These are phyloP conservation scores for Eremobia ochroleuca DNA, from an alignment of 2,888 invertebrate genomes.

Conservation along the genomic window DNA sequence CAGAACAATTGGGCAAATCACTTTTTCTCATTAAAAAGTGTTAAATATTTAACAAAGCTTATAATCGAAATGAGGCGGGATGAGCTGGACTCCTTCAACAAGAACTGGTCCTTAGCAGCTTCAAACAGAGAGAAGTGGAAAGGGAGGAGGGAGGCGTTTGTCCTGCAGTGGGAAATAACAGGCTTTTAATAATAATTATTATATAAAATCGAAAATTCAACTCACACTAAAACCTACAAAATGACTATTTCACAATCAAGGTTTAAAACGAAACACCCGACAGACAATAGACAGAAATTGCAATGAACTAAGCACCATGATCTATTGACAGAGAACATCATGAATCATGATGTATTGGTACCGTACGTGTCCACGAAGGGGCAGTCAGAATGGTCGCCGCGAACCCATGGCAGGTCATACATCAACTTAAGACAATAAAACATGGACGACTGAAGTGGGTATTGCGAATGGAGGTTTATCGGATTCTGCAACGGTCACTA, in stretches of 20 bases:
- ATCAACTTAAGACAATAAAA: conserved; percentile 70
- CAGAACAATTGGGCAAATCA: background rate
- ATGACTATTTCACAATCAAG: conserved; percentile 17
- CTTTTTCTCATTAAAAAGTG: background rate
- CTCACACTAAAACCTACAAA: background rate
- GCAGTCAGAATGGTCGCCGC: conserved; percentile 65
- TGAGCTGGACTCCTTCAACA: too few species aligned
- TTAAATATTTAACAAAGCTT: too few species aligned
- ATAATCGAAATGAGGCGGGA: too few species aligned
- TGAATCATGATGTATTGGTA: conserved; percentile 62
- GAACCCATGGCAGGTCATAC: conserved; percentile 62
- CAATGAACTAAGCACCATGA: conserved; percentile 59
- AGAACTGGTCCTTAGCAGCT: too few species aligned
- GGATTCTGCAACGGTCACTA: conserved; percentile 61
- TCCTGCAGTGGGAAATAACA: too few species aligned
- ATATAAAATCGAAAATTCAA: background rate
- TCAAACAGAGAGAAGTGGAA: too few species aligned
- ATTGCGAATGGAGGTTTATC: conserved; percentile 62
- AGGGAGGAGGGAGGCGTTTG: too few species aligned
- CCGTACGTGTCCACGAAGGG: conserved; percentile 60
- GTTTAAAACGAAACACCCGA: conserved; percentile 5
- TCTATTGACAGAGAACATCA: conserved; percentile 53
- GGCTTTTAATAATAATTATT: too few species aligned
- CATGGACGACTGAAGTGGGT: conserved; percentile 60
- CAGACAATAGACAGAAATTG: conserved; percentile 56